A percentile compares a stretch with the other conserved stretches of the same genome.
Evolutionary conservation across 2,113 vertebrate genomes (phyloP).

Genomic region (Felis chaus): DNA sequence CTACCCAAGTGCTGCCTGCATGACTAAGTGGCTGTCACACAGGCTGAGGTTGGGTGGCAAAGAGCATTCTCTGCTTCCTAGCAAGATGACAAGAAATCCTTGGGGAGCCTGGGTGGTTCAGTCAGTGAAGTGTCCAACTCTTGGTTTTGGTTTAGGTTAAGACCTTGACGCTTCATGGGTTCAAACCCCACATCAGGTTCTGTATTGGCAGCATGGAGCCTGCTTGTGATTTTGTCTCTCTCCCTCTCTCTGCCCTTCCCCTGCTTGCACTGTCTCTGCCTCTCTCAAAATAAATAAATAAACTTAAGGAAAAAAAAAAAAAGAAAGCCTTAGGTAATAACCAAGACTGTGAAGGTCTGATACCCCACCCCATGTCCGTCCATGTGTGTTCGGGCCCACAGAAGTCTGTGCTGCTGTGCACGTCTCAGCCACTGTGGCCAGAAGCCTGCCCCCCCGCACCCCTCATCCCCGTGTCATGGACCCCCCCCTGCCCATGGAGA

Average conservation of each 20-base stretch:
- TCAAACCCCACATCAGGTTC: no score
- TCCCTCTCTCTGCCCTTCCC: no score
- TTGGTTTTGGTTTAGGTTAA: no score
- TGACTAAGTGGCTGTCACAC: neutral
- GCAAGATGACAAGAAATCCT: neutral
- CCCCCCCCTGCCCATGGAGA: neutral
- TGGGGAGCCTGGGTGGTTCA: no score
- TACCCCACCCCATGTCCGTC: fast-evolving
- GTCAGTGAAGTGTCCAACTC: no score
- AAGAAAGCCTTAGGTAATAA: neutral
- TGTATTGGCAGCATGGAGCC: no score
- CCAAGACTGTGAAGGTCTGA: neutral
- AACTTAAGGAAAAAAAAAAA: no score
- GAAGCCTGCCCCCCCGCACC: neutral
- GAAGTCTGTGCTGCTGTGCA: neutral
- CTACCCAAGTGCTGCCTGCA: neutral
- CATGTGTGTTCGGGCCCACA: fast-evolving
- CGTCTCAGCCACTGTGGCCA: neutral
- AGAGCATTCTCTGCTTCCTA: neutral
- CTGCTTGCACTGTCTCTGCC: no score
- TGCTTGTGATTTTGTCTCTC: no score
- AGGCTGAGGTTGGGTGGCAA: neutral
- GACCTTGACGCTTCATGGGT: no score
- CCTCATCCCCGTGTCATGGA: neutral
- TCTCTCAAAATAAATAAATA: no score